phyloP scores from a whole-genome alignment of 1,140 invertebrate genomes.

The Hyles vespertilio region DNA sequence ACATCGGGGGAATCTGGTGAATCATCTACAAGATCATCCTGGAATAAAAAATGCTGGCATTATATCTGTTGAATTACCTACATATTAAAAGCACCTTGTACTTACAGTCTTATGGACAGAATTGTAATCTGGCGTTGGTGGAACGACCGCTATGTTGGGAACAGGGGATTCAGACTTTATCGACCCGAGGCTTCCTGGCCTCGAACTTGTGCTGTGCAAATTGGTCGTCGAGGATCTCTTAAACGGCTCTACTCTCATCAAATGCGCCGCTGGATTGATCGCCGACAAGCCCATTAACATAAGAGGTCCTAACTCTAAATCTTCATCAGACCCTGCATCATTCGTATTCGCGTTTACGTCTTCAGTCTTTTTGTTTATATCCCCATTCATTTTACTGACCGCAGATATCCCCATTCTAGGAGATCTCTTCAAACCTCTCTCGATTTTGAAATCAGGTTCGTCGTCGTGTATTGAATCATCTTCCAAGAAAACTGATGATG shows the following conservation, averaged over 20 bases:
- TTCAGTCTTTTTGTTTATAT: slow-evolving; percentile 62
- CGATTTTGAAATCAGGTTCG: slow-evolving; percentile 62
- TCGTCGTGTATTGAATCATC: slow-evolving; percentile 66
- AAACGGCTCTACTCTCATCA: slow-evolving; percentile 78
- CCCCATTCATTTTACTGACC: slow-evolving; percentile 68
- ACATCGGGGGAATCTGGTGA: slow-evolving; percentile 67
- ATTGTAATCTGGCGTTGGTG: slow-evolving; percentile 83
- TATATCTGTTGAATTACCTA: not conserved
- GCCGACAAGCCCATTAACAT: slow-evolving; percentile 81
- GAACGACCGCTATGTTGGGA: slow-evolving; percentile 84
- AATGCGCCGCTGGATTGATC: slow-evolving; percentile 78
- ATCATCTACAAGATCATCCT: slow-evolving; percentile 67
- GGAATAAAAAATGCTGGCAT: slow-evolving; percentile 16
- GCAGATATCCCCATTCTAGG: slow-evolving; percentile 67
- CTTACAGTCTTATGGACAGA: slow-evolving; percentile 67
- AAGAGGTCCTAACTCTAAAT: slow-evolving; percentile 77
- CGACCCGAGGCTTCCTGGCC: slow-evolving; percentile 55
- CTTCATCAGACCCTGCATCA: slow-evolving; percentile 66
- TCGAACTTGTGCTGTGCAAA: slow-evolving; percentile 41
- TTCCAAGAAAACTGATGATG: slow-evolving; percentile 67
- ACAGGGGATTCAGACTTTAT: slow-evolving; percentile 68
- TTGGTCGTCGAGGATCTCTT: slow-evolving; percentile 39
- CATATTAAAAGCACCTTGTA: not conserved
- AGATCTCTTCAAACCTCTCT: slow-evolving; percentile 60
- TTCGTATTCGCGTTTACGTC: slow-evolving; percentile 52